Evolutionary conservation across 2,888 invertebrate genomes (phyloP).

Genomic region (Papilio demoleus): DNA sequence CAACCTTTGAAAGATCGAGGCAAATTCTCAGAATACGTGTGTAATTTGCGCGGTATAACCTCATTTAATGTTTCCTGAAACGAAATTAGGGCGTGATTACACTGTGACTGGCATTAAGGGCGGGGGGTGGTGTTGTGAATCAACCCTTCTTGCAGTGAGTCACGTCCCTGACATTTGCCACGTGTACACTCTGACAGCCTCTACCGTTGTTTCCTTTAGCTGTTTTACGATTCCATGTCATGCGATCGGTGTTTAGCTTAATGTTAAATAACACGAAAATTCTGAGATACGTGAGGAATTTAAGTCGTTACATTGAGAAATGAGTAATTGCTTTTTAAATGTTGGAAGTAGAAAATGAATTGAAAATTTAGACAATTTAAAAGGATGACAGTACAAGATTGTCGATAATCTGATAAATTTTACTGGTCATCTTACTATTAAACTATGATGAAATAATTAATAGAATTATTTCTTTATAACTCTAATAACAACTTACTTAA

Average conservation of each 20-base stretch:
- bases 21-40: slow-evolving; percentile 9
- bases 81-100: slow-evolving; percentile 37
- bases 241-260: slow-evolving; percentile 27
- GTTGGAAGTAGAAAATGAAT: no score
- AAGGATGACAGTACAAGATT: neutral
- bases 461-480: no score
- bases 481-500: no score
- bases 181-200: slow-evolving; percentile 37
- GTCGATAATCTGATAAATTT: no score
- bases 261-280: slow-evolving; percentile 32
- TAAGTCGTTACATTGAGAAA: slow-evolving; percentile 13
- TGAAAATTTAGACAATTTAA: neutral
- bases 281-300: slow-evolving; percentile 10
- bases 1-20: neutral
- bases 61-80: slow-evolving; percentile 36
- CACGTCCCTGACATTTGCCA: slow-evolving; percentile 42
- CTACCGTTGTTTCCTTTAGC: slow-evolving; percentile 34
- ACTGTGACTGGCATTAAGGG: slow-evolving; percentile 29
- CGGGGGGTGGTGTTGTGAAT: slow-evolving; percentile 35
- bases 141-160: slow-evolving; percentile 40
- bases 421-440: no score
- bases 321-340: slow-evolving; percentile 4
- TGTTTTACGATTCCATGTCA: slow-evolving; percentile 37
- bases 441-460: no score
- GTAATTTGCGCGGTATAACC: slow-evolving; percentile 14